Evolutionary conservation across 2,888 invertebrate genomes (phyloP).

Genomic region (Aspidapion aeneum): DNA sequence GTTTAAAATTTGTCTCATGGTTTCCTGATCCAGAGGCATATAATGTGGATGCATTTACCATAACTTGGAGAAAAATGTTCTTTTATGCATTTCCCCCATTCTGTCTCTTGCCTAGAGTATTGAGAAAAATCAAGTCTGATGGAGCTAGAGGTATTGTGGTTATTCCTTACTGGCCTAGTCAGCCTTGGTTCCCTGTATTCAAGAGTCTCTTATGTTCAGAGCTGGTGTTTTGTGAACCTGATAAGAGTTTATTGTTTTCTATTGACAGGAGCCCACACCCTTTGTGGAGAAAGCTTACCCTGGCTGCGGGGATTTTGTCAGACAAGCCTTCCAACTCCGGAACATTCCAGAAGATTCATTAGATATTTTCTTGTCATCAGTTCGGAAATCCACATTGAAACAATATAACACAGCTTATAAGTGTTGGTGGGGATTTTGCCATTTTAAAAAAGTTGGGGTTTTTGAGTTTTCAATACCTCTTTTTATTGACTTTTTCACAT

Average conservation of each 20-base stretch:
- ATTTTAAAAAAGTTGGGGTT: neutral
- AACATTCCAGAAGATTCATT: slow-evolving; percentile 4
- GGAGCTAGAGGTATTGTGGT: slow-evolving; percentile 15
- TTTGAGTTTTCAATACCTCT: neutral
- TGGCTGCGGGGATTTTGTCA: slow-evolving; percentile 10
- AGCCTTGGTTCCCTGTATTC: slow-evolving; percentile 19
- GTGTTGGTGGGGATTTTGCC: slow-evolving; percentile 2
- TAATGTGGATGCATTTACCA: slow-evolving; percentile 15
- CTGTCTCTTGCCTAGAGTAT: slow-evolving; percentile 2
- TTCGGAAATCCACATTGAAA: neutral
- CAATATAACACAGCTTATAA: slow-evolving; percentile 3
- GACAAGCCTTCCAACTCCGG: slow-evolving; percentile 8
- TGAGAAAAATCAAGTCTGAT: slow-evolving; percentile 32
- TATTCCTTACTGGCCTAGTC: slow-evolving; percentile 16
- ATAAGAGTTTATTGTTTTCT: slow-evolving; percentile 9
- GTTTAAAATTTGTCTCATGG: slow-evolving; percentile 8
- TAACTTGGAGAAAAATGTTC: slow-evolving; percentile 1
- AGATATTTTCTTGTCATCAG: slow-evolving; percentile 6
- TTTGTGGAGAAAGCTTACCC: slow-evolving; percentile 1
- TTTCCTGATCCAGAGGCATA: slow-evolving; percentile 3
- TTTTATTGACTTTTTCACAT: neutral
- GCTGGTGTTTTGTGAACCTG: slow-evolving; percentile 10
- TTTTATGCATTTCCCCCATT: slow-evolving; percentile 15
- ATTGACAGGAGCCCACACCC: slow-evolving; percentile 9
- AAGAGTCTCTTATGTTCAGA: slow-evolving; percentile 2